Evolutionary conservation across 2,888 invertebrate species (phyloP).

Genomic region (Agrotis exclamationis): DNA sequence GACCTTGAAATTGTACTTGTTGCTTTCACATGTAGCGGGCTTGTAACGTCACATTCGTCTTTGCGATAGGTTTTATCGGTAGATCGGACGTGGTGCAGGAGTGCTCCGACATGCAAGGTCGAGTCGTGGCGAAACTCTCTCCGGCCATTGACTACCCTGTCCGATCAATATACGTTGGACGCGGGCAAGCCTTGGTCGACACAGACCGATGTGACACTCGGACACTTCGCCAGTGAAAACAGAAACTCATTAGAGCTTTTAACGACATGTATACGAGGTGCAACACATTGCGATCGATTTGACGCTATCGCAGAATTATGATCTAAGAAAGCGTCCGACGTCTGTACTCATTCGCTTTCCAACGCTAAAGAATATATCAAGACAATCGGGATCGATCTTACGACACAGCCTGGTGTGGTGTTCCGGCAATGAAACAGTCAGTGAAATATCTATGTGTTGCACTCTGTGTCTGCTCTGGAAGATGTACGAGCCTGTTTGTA

Average conservation of each 20-base stretch:
- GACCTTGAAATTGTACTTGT: conserved; percentile 82
- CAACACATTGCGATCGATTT: conserved; percentile 71
- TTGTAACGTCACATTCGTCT: conserved; percentile 77
- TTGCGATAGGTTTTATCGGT: conserved; percentile 81
- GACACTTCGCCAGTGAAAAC: conserved; percentile 80
- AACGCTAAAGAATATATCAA: conserved; percentile 65
- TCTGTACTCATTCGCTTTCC: conserved; percentile 61
- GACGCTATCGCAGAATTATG: conserved; percentile 72
- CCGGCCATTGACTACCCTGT: conserved; percentile 76
- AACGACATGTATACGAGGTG: conserved; percentile 77
- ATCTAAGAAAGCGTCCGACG: conserved; percentile 73
- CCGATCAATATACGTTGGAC: conserved; percentile 81
- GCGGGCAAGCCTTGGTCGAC: conserved; percentile 57
- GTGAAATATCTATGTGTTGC: conserved; percentile 71
- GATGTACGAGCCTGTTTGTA: conserved; percentile 56
- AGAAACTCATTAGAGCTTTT: conserved; percentile 82
- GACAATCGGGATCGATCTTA: conserved; percentile 68
- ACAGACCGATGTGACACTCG: conserved; percentile 72
- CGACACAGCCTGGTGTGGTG: conserved; percentile 63
- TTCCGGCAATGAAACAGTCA: conserved; percentile 55
- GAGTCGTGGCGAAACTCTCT: conserved; percentile 77
- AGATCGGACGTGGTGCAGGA: conserved; percentile 75
- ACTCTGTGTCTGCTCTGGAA: conserved; percentile 73
- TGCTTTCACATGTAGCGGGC: conserved; percentile 83
- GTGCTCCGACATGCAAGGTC: conserved; percentile 73